Evolutionary conservation across 2,113 vertebrate species (phyloP), one percentile per base, ranked within the genome.

Genomic region (Lepidothrix coronata): DNA sequence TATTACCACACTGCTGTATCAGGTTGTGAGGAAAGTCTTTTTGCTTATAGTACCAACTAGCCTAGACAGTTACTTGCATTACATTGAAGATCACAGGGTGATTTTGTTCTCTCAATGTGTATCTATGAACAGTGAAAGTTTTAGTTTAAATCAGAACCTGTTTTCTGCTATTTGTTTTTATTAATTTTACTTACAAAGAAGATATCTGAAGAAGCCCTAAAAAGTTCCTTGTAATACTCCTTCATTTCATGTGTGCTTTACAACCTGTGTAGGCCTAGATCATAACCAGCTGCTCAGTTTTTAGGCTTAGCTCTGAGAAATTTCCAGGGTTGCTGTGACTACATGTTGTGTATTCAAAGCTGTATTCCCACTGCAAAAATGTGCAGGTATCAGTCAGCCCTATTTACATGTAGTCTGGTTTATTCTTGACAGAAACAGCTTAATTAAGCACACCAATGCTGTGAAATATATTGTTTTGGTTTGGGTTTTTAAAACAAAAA

Each of bases 401-500:
- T 19, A 25, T 58, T 31, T 31, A 28, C 35, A 1, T 11, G 31
- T 37, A 18, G 9, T 14, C 19, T 67, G 27, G 44, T 77, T 74
- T 68, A 63, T 76, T 44, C 37, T 52, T 77, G 55, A 21, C 20
- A 80, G 12, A 63, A 80, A 19, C 31, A 55, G 6, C n/a, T 54
- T 58, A 57, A 22, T 66, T 76, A 79, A 66, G 23, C n/a, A 4
- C 12, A 49, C 3, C 6, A 41, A 8, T 25, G 12, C 20, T 70
- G 13, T 58, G 20, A 66, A 79, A 75, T 37, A 55, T 14, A 23
- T 49, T 43, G 39, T 6, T 62, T 71, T 54, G 6, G 12, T 19
- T 31, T 35, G 10, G 0, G 0, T 3, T 20, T 55, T 72, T 21
- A 6, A 11, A 48, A n/a, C 1, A 7, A 55, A 49, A 72, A 3